phyloP scores from a whole-genome alignment of 2,888 invertebrate species.

The Temnothorax ravouxi region DNA sequence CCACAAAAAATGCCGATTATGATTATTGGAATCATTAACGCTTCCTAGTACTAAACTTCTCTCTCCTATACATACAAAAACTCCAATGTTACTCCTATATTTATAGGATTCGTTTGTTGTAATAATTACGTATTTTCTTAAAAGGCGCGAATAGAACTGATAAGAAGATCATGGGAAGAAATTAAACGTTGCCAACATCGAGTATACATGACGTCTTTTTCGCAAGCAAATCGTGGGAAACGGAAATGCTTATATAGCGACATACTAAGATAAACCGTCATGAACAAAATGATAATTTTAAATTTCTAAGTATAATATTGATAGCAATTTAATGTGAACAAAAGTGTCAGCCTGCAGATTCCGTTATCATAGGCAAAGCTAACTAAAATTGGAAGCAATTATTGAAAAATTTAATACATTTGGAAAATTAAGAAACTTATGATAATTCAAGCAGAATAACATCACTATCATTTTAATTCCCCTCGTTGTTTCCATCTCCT shows the following conservation, averaged over 20 bases:
- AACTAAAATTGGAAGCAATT: neutral
- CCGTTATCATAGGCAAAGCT: neutral
- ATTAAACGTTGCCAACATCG: neutral
- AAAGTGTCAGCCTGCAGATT: neutral
- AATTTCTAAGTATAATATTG: neutral
- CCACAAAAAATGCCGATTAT: slow-evolving; percentile 21
- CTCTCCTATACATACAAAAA: neutral
- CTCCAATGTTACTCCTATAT: neutral
- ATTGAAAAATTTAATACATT: neutral
- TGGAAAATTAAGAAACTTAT: neutral
- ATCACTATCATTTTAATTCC: neutral
- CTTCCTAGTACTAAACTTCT: neutral
- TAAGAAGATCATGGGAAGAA: neutral
- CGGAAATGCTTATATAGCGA: neutral
- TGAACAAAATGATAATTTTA: neutral
- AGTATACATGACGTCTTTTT: neutral
- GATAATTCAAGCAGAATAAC: neutral
- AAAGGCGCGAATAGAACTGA: neutral
- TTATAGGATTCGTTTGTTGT: neutral
- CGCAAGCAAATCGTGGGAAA: neutral
- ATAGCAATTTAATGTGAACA: neutral
- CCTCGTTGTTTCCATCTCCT: neutral
- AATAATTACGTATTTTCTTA: neutral
- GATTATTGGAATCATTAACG: neutral
- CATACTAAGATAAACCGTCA: neutral